Evolutionary conservation across 2,113 vertebrate genomes (phyloP).

Genomic region (Oreotrochilus melanogaster): DNA sequence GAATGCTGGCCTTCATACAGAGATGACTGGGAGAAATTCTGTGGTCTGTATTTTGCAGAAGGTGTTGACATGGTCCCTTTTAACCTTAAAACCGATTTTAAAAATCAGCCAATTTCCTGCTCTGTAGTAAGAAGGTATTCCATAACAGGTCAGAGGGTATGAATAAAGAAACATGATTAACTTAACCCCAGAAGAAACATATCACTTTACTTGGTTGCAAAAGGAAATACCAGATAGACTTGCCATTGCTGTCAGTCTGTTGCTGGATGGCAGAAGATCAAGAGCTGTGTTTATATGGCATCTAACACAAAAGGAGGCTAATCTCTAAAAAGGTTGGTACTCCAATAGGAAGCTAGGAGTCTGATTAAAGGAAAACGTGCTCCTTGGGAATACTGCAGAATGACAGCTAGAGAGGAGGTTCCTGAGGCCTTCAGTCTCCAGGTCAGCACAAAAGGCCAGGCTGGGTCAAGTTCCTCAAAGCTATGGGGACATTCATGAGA

Average conservation of each 20-base stretch:
- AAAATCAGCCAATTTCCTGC: background rate
- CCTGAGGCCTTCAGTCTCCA: background rate
- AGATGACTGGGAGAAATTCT: background rate
- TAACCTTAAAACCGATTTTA: background rate
- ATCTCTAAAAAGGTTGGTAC: background rate
- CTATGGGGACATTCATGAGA: background rate
- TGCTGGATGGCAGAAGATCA: background rate
- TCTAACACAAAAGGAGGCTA: background rate
- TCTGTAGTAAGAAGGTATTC: background rate
- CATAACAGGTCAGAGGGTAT: background rate
- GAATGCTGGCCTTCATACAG: background rate
- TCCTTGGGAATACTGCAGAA: background rate
- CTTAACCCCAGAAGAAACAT: background rate
- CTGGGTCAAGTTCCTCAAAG: background rate
- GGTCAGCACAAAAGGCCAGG: background rate
- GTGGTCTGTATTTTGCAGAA: background rate
- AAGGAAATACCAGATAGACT: background rate
- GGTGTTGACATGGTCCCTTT: background rate
- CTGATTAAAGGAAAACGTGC: background rate
- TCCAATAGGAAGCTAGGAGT: background rate
- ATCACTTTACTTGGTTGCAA: background rate
- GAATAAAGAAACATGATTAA: background rate
- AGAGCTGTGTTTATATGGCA: background rate
- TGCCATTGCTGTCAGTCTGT: background rate
- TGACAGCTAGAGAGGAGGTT: background rate